phyloP scores from a whole-genome alignment of 2,888 invertebrate species.

The Temnothorax ravouxi region DNA sequence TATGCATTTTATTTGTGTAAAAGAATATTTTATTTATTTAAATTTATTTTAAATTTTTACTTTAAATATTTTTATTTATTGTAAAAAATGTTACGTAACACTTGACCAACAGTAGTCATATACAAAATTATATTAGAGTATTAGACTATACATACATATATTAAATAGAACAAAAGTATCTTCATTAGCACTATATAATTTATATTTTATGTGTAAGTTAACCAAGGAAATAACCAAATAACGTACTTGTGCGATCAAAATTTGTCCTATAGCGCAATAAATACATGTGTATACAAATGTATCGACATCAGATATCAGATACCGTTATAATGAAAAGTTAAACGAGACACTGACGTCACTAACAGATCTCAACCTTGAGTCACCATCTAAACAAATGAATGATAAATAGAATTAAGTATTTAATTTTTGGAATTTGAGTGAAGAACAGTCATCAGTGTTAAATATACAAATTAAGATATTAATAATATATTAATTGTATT shows the following conservation, averaged over 20 bases:
- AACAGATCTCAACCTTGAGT: not conserved
- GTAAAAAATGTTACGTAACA: slow-evolving; percentile 26
- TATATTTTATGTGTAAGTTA: not conserved
- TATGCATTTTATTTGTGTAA: not conserved
- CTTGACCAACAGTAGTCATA: slow-evolving; percentile 19
- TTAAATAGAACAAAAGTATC: not conserved
- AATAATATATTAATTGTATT: too few species aligned
- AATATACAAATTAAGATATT: too few species aligned
- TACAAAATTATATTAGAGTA: not conserved
- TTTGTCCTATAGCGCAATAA: slow-evolving; percentile 19
- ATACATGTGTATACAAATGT: slow-evolving; percentile 11
- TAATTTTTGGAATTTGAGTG: too few species aligned
- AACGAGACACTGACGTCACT: not conserved
- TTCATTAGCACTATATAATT: not conserved
- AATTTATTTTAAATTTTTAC: not conserved
- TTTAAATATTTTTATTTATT: not conserved
- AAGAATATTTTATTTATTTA: not conserved
- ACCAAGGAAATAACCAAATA: not conserved
- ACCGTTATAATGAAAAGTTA: not conserved
- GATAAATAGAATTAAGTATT: not conserved
- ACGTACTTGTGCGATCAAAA: slow-evolving; percentile 33
- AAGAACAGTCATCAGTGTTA: too few species aligned
- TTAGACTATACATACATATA: not conserved
- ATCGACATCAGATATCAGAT: not conserved
- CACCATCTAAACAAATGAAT: slow-evolving; percentile 9